Conservation (phyloP, 2,113 vertebrate genomes). For the Camelus bactrianus region DNA sequence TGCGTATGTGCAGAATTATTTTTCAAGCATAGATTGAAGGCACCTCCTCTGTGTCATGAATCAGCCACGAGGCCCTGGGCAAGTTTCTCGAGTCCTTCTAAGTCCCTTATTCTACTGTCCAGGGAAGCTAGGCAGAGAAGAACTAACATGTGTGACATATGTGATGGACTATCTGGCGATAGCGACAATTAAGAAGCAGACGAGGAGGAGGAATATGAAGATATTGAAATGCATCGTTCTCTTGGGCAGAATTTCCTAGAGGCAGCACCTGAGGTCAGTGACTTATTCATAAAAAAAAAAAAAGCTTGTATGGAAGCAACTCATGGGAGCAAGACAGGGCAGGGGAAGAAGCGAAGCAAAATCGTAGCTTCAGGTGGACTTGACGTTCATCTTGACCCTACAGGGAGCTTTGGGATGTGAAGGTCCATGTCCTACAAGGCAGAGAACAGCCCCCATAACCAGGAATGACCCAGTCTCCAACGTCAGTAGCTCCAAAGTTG, state of each 20-base stretch:
- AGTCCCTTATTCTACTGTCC: fast-evolving
- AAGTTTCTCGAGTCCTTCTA: not conserved
- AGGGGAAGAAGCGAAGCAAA: not conserved
- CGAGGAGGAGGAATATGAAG: not conserved
- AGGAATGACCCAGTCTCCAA: fast-evolving
- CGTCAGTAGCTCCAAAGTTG: fast-evolving
- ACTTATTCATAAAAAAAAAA: not conserved
- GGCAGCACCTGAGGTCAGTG: fast-evolving
- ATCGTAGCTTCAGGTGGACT: not conserved
- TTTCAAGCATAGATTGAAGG: not conserved
- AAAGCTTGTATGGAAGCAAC: not conserved
- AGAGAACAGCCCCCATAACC: not conserved
- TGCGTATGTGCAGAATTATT: not conserved
- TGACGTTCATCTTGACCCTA: not conserved
- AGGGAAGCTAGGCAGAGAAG: too few species aligned
- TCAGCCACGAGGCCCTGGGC: not conserved
- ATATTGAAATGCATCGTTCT: not conserved
- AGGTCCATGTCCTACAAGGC: not conserved
- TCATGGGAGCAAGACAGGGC: fast-evolving
- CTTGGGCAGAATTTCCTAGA: not conserved
- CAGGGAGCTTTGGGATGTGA: not conserved
- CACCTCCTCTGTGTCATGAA: too few species aligned
- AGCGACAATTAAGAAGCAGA: not conserved
- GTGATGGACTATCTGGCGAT: fast-evolving
- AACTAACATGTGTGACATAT: not conserved